phyloP scores from a whole-genome alignment of 1,140 invertebrate genomes.

The Neodiprion lecontei region DNA sequence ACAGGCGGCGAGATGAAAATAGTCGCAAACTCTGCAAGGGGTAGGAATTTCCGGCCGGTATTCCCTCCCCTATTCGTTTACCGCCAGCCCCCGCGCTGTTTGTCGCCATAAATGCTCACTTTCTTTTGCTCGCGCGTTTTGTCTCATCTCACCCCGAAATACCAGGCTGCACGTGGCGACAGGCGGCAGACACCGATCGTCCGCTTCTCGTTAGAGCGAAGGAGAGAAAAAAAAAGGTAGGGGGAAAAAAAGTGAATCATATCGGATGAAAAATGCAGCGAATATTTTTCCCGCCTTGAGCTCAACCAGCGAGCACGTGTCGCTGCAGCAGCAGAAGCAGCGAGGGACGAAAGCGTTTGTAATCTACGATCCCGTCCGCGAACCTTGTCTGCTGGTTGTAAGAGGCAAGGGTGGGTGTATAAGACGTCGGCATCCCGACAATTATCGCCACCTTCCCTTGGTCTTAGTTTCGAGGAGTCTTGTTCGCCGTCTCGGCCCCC shows the following conservation, averaged over 20 bases:
- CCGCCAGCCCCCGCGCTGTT: too few species aligned
- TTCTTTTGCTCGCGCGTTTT: neutral
- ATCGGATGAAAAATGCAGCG: constrained; percentile 13
- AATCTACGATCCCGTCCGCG: neutral
- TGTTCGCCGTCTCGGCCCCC: neutral
- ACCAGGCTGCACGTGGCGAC: neutral
- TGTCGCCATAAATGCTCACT: neutral
- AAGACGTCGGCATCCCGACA: constrained; percentile 2
- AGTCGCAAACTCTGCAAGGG: neutral
- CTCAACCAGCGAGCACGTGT: too few species aligned
- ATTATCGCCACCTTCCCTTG: neutral
- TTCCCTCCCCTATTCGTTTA: too few species aligned
- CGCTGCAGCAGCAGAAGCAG: too few species aligned
- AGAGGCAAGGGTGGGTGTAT: neutral
- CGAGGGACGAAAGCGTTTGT: neutral
- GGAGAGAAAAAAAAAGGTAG: neutral
- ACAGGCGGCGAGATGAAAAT: neutral
- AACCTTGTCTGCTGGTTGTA: neutral
- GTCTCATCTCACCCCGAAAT: neutral
- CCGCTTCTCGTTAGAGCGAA: neutral
- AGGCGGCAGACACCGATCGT: neutral
- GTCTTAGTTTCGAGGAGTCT: neutral
- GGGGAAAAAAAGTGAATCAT: constrained; percentile 10
- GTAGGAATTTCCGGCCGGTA: too few species aligned
- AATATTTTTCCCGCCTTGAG: constrained; percentile 15